Evolutionary conservation across 1,140 invertebrate species (phyloP).

Genomic region (Oryzaephilus surinamensis): DNA sequence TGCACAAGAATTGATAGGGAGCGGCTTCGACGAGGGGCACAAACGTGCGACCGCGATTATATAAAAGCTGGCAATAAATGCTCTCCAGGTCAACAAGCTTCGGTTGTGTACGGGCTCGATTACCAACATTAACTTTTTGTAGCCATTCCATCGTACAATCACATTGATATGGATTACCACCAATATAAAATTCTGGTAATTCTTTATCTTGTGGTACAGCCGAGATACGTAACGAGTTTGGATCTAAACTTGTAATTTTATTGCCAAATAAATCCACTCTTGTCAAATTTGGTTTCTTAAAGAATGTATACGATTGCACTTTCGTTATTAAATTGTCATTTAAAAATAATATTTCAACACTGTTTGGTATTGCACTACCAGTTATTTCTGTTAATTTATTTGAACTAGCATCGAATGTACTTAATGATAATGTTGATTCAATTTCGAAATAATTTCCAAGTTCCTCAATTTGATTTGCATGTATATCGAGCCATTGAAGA

Average conservation of each 20-base stretch:
- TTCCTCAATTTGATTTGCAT: constrained; percentile 75
- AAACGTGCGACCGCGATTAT: constrained; percentile 67
- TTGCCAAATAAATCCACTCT: constrained; percentile 78
- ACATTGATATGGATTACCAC: constrained; percentile 82
- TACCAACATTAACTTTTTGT: constrained; percentile 70
- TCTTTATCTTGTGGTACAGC: constrained; percentile 62
- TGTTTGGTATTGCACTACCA: constrained; percentile 74
- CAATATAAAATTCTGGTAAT: constrained; percentile 85
- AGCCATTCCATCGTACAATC: constrained; percentile 80
- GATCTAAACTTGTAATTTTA: constrained; percentile 70
- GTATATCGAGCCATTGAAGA: constrained; percentile 83
- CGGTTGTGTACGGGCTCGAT: constrained; percentile 68
- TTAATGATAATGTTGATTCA: constrained; percentile 69
- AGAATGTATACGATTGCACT: constrained; percentile 86
- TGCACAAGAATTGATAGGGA: constrained; percentile 81
- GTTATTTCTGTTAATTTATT: constrained; percentile 80
- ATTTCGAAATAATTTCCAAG: constrained; percentile 85
- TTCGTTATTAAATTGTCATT: constrained; percentile 79
- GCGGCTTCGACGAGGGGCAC: constrained; percentile 74
- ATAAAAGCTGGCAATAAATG: constrained; percentile 78
- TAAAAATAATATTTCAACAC: constrained; percentile 71
- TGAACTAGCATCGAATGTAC: constrained; percentile 75
- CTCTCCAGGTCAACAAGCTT: constrained; percentile 77
- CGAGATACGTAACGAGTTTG: constrained; percentile 75
- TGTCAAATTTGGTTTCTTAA: constrained; percentile 83